These are phyloP conservation scores for Silurus asotus DNA, from an alignment of 2,113 vertebrate genomes.

Conservation along the genomic window DNA sequence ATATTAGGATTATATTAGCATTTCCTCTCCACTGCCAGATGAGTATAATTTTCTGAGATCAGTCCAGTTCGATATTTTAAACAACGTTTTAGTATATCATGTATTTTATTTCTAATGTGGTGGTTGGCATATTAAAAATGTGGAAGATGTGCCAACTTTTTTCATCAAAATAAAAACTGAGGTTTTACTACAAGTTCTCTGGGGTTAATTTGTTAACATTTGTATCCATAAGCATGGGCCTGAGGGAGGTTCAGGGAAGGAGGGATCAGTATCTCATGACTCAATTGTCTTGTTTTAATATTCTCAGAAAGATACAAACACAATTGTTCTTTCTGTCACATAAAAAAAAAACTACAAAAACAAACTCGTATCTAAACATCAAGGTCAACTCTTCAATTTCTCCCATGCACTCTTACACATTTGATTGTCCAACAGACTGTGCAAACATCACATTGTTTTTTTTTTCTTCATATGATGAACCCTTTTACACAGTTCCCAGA, in stretches of 20 bases:
- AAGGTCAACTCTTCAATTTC: neutral
- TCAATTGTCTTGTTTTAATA: neutral
- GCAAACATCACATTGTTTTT: neutral
- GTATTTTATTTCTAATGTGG: constrained; percentile 22
- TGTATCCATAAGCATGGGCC: neutral
- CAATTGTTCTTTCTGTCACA: neutral
- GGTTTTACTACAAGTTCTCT: constrained; percentile 24
- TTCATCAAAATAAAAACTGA: constrained; percentile 31
- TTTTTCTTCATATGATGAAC: neutral
- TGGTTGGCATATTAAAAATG: constrained; percentile 15
- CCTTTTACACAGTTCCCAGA: constrained; percentile 35
- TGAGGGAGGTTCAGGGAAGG: neutral
- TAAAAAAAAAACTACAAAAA: neutral
- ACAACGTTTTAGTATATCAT: constrained; percentile 17
- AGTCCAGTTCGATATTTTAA: constrained; percentile 2
- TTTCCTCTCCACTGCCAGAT: constrained; percentile 7
- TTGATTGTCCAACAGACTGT: constrained; percentile 14
- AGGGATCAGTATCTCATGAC: neutral
- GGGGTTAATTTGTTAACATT: neutral
- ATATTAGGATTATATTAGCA: constrained; percentile 28
- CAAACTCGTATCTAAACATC: neutral
- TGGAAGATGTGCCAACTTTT: constrained; percentile 24
- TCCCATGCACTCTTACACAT: constrained; percentile 18
- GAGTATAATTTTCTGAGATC: constrained; percentile 7
- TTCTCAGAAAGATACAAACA: neutral